phyloP scores from a whole-genome alignment of 2,113 vertebrate species.

The Condylura cristata region DNA sequence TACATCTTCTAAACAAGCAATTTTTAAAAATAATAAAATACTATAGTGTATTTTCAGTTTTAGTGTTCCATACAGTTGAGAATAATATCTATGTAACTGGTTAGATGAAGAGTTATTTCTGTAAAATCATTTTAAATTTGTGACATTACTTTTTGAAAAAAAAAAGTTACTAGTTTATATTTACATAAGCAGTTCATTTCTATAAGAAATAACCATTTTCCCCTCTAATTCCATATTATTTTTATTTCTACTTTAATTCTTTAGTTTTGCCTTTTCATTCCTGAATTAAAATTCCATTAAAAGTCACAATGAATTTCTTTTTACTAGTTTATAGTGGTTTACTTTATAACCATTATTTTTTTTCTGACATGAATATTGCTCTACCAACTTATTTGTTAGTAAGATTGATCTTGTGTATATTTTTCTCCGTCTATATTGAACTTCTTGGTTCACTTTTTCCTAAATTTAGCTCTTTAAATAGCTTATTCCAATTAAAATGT shows the following conservation, averaged over 20 bases:
- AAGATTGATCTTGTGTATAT: background rate
- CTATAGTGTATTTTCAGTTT: background rate
- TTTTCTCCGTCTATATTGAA: background rate
- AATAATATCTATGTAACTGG: background rate
- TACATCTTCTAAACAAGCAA: background rate
- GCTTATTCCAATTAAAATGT: background rate
- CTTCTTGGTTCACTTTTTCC: background rate
- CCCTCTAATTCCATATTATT: background rate
- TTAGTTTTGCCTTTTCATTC: slow-evolving; percentile 8
- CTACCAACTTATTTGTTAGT: background rate
- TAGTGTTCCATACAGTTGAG: background rate
- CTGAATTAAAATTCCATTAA: background rate
- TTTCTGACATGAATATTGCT: background rate
- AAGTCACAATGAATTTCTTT: background rate
- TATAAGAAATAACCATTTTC: background rate
- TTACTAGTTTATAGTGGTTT: background rate
- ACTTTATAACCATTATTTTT: background rate
- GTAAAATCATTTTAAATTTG: background rate
- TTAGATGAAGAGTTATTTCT: background rate
- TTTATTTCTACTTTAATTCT: background rate
- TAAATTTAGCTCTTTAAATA: slow-evolving; percentile 2
- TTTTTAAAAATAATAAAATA: background rate
- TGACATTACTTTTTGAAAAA: background rate
- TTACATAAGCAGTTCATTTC: background rate
- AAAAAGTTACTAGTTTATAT: background rate